Conservation (phyloP, 2,113 vertebrate species). For the Pelusios castaneus region DNA sequence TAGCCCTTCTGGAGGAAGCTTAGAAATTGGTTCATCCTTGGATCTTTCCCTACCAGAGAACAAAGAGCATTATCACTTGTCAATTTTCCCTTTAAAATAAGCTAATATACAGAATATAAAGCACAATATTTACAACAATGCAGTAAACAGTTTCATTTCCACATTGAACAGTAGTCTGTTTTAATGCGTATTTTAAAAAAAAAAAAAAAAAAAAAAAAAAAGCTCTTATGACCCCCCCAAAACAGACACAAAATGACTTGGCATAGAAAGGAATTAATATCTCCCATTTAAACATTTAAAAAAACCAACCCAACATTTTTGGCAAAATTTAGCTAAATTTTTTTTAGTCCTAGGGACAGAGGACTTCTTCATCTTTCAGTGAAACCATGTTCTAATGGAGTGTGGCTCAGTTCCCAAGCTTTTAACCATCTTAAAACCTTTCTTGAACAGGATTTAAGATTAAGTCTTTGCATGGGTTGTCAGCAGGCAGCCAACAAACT, state of each 20-base stretch:
- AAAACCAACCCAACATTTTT: conserved; percentile 59
- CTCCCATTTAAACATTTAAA: not conserved
- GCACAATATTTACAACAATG: conserved; percentile 80
- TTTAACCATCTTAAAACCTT: not conserved
- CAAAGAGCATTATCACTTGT: conserved; percentile 25
- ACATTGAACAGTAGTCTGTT: conserved; percentile 74
- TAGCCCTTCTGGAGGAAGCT: not conserved
- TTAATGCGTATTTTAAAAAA: conserved; percentile 26
- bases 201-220: no score
- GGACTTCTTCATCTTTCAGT: not conserved
- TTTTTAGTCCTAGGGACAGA: not conserved
- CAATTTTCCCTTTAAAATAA: conserved; percentile 75
- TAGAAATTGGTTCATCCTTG: conserved; percentile 4
- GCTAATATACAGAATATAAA: conserved; percentile 86
- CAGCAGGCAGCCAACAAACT: not conserved
- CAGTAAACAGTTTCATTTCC: conserved; percentile 72
- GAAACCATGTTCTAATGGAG: not conserved
- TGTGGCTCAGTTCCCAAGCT: not conserved
- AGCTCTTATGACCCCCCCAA: not conserved
- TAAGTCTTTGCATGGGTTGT: not conserved
- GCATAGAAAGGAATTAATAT: not conserved
- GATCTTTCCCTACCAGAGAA: not conserved
- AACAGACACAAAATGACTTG: conserved; percentile 37
- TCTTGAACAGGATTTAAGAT: not conserved
- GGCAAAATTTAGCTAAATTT: not conserved